Base-by-base conservation (phyloP, 2,888 invertebrate species). In the Mythimna ferrago region DNA sequence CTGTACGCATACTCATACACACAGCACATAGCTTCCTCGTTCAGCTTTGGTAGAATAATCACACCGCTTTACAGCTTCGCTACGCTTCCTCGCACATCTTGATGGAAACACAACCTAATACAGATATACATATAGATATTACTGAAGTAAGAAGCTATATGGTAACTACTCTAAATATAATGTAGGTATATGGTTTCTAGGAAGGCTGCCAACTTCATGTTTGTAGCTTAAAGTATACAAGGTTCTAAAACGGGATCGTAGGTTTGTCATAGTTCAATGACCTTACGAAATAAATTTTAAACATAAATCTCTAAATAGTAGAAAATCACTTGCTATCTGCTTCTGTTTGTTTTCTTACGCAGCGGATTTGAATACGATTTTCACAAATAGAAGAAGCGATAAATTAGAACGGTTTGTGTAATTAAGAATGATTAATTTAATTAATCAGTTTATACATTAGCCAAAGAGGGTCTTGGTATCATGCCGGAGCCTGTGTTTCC, bases 201-300 rank as follows among this genome's bases (percentile, higher is more conserved):
- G 75, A 68, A 63, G 10, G 19, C 14, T 78, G 78, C 73, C 82
- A 78, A 78, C 35, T 57, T 54, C 64, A 67, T 70, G 57, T 73
- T 58, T 51, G 54, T 35, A 64, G 66, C 58, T 60, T 35, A 53
- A 66, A 77, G 32, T 66, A 66, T 21, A 41, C 32, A 32, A 44
- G 11, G 16, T 32, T 57, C 48, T 63, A 44, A 41, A 56, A 62
- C 19, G 44, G 21, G 6, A 56, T 57, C 6, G 19, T 51, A 35
- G 16, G 51, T 62, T 19, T 21, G 16, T 16, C 51, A 62, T 5
- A 69, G 35, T 60, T 67, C 58, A 71, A 51, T 38, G 53, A 11
- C 19, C 53, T 58, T n/a, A 14, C 6, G 6, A 53, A 66, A 57
- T 53, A 62, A 16, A 48, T 26, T 51, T 6, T 32, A 6, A 56